Evolutionary conservation across 2,113 vertebrate species (phyloP).

Genomic region (Nesogale talazaci): DNA sequence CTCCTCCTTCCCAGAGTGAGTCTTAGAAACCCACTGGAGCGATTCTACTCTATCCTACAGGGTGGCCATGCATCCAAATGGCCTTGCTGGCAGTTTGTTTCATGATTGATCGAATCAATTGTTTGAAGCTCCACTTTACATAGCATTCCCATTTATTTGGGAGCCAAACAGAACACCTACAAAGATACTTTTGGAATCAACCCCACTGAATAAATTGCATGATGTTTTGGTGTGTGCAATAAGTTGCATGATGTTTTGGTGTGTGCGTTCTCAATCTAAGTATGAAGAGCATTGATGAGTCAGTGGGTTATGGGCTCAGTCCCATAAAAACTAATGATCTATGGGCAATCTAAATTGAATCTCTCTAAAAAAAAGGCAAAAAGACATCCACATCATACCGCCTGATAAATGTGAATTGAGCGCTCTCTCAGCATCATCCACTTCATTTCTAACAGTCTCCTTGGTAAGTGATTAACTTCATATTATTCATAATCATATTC

Average conservation of each 20-base stretch:
- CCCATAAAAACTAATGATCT: not conserved
- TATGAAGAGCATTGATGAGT: not conserved
- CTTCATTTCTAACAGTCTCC: not conserved
- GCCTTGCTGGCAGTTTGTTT: no score
- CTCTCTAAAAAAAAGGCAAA: not conserved
- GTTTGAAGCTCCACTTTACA: slow-evolving; percentile 34
- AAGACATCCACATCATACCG: not conserved
- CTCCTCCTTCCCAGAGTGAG: not conserved
- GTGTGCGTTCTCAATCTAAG: not conserved
- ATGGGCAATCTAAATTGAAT: slow-evolving; percentile 4
- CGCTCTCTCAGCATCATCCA: not conserved
- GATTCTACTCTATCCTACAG: no score
- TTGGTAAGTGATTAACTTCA: no score
- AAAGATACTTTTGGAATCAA: slow-evolving; percentile 35
- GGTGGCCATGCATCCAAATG: no score
- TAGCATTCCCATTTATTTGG: slow-evolving; percentile 54
- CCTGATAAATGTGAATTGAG: not conserved
- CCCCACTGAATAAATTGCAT: not conserved
- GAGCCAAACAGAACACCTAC: slow-evolving; percentile 45
- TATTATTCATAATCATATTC: no score
- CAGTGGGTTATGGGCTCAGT: not conserved
- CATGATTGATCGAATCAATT: not conserved
- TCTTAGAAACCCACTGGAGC: slow-evolving; percentile 24
- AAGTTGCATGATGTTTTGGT: not conserved
- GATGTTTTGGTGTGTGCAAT: not conserved